Percentiles rank a stretch among this genome's conserved stretches.
Conservation (phyloP, 2,113 vertebrate species). For the Agelaius phoeniceus region DNA sequence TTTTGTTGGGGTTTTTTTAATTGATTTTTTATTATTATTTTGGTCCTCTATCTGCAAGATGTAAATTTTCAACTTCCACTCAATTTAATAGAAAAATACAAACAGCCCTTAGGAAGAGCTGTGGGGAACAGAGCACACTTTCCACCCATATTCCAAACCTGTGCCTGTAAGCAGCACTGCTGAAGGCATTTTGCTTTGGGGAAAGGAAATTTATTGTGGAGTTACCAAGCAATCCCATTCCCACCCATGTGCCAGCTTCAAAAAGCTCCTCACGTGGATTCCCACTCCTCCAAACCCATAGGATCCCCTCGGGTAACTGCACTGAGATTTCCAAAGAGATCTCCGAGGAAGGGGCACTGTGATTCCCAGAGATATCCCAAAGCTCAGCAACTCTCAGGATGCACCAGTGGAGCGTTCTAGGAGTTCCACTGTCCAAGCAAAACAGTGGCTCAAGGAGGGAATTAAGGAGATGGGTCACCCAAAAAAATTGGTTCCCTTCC, state of each 20-base stretch:
- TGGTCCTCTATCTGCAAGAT: background rate
- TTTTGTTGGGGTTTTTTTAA: background rate
- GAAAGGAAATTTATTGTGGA: background rate
- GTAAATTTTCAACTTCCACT: background rate
- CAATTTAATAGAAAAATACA: background rate
- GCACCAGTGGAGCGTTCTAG: accelerated
- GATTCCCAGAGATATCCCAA: background rate
- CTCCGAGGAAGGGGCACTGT: background rate
- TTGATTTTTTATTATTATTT: background rate
- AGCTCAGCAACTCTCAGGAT: background rate
- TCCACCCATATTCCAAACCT: background rate
- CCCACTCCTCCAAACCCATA: background rate
- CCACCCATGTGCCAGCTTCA: accelerated
- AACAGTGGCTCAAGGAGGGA: background rate
- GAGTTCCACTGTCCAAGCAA: background rate
- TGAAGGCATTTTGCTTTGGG: background rate
- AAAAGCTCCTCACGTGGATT: accelerated
- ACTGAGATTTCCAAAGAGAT: background rate
- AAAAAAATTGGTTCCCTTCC: background rate
- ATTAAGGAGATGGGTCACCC: background rate
- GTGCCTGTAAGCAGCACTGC: background rate
- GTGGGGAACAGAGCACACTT: background rate
- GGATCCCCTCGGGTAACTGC: accelerated
- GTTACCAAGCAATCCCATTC: background rate
- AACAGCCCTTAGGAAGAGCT: background rate